Percentiles rank a stretch among this genome's conserved stretches.
phyloP scores from a whole-genome alignment of 2,113 vertebrate genomes.

The Agelaius phoeniceus region DNA sequence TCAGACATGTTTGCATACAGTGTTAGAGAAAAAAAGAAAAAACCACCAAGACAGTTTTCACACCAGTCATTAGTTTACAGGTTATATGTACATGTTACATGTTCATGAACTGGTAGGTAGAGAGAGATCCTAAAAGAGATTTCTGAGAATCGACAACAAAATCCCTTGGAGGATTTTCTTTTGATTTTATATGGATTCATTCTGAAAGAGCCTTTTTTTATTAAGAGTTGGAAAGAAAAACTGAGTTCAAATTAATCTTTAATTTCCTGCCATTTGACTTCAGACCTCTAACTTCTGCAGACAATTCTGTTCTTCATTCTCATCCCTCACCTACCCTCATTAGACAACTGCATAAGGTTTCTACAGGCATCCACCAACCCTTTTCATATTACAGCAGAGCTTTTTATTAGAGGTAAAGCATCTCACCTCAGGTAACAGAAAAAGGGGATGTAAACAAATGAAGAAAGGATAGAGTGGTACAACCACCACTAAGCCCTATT shows the following conservation, averaged over 20 bases:
- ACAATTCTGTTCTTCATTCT: neutral
- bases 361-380: neutral
- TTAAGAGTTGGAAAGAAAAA: neutral
- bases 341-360: neutral
- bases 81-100: neutral
- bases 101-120: neutral
- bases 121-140: neutral
- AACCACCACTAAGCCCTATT: neutral
- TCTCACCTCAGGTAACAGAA: neutral
- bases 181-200: neutral
- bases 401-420: neutral
- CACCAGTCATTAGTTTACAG: slow-evolving; percentile 1
- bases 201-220: neutral
- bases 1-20: slow-evolving; percentile 40
- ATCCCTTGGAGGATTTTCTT: neutral
- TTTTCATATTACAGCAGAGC: neutral
- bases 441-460: neutral
- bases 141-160: neutral
- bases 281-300: neutral
- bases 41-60: neutral
- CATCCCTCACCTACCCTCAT: neutral
- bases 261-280: neutral
- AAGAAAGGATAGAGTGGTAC: neutral
- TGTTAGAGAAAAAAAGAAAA: neutral
- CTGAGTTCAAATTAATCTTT: neutral